Evolutionary conservation across 2,113 vertebrate species (phyloP).

Genomic region (Campylorhamphus procurvoides): DNA sequence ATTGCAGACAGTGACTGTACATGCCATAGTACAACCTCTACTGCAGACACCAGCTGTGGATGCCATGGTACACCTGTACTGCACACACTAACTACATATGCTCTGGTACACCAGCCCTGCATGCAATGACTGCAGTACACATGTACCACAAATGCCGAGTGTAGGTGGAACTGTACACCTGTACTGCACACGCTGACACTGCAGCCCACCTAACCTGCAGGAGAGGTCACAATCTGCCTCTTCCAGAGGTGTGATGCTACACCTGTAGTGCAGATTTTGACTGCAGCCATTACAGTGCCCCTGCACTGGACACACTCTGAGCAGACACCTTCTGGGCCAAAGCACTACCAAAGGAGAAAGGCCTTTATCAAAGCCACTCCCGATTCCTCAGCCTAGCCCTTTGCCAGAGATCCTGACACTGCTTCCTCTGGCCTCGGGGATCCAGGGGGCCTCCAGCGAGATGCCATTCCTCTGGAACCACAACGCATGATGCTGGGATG

Average conservation of each 20-base stretch:
- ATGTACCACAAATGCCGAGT: background rate
- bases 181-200: background rate
- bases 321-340: background rate
- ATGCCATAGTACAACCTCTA: background rate
- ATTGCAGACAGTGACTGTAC: fast-evolving
- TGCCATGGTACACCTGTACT: fast-evolving
- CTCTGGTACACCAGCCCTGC: background rate
- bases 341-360: background rate
- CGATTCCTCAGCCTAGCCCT: fast-evolving
- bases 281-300: background rate
- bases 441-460: fast-evolving
- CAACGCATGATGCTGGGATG: fast-evolving
- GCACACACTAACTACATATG: fast-evolving
- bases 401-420: background rate
- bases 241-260: fast-evolving
- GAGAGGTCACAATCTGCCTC: background rate
- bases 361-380: background rate
- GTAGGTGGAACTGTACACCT: fast-evolving
- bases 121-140: background rate
- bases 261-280: fast-evolving
- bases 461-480: background rate
- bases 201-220: background rate
- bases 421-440: fast-evolving
- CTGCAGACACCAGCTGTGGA: background rate
- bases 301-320: background rate